Base-by-base conservation (phyloP, 2,113 vertebrate species). In the Theristicus caerulescens region DNA sequence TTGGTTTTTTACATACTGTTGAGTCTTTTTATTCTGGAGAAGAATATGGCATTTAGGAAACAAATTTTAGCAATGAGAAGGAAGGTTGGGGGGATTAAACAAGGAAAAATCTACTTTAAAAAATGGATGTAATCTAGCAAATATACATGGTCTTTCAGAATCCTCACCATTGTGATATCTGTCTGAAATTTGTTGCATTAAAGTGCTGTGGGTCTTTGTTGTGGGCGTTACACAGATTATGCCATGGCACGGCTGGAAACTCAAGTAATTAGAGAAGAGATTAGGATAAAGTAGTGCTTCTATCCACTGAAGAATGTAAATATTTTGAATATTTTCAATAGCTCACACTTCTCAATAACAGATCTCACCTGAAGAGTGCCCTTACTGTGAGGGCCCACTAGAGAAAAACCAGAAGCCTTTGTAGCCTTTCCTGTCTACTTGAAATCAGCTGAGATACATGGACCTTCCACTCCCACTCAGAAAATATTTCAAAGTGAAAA, bases 301-400 rank as follows among this genome's bases (percentile, higher is more conserved):
- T 70, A 92, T 80, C 95, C 88, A 95, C 52, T 59, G 55, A 97
- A 88, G 95, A 97, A 93, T 96, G 88, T 95, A 97, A 97, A 98
- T 97, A 95, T 98, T 97, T 95, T 96, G 90, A 96, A 94, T 98
- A 86, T 95, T 86, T 97, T 87, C 74, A 93, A 81, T 71, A 94
- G 61, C 88, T 97, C 80, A 71, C 55, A 57, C 66, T 90, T 97
- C 94, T 90, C 95, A 96, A 31, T 77, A 92, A 89, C 74, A 94
- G 67, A 86, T 92, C 77, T 97, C 72, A 94, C 87, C 93, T 89
- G 74, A 96, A 88, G 71, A 94, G 88, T 44, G 61, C 85, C 93
- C 76, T 93, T 82, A 36, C n/a, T 89, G 62, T 92, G 81, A 93
- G 59, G 44, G 52, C 61, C 42, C 44, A 51, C 83, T 78, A 66